Percentiles rank a stretch among this genome's conserved stretches.
These are phyloP conservation scores for Gymnocheta viridis DNA, from an alignment of 2,888 invertebrate genomes.

Conservation along the genomic window DNA sequence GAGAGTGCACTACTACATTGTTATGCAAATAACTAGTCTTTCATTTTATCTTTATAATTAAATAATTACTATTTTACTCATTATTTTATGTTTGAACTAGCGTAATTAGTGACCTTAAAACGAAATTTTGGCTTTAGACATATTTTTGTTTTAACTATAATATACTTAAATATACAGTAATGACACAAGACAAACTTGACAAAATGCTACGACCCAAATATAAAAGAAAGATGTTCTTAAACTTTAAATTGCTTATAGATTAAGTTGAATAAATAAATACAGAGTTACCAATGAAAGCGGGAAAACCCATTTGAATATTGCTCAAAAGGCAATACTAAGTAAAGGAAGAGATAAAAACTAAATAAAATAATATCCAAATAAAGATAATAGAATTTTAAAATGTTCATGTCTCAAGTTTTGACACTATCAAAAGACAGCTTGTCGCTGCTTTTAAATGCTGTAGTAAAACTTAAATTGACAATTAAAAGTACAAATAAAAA, in stretches of 20 bases:
- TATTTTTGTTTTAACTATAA: too few species aligned
- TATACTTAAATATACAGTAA: too few species aligned
- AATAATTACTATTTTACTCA: too few species aligned
- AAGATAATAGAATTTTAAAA: slow-evolving; percentile 57
- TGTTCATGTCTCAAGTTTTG: slow-evolving; percentile 61
- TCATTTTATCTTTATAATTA: too few species aligned
- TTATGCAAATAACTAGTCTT: too few species aligned
- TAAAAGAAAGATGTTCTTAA: slow-evolving; percentile 1
- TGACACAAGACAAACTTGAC: too few species aligned
- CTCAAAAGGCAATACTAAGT: slow-evolving; percentile 41
- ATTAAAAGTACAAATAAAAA: slow-evolving; percentile 55
- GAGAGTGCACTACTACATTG: too few species aligned
- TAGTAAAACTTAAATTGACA: slow-evolving; percentile 63
- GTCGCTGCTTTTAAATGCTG: slow-evolving; percentile 58
- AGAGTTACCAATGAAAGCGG: not conserved
- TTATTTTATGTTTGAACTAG: too few species aligned
- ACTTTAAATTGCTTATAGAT: slow-evolving; percentile 5
- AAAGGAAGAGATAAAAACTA: slow-evolving; percentile 17
- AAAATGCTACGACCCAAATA: not conserved
- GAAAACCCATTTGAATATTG: slow-evolving; percentile 50
- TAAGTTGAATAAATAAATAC: not conserved
- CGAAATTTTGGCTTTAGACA: too few species aligned
- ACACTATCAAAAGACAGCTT: slow-evolving; percentile 67
- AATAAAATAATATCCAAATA: slow-evolving; percentile 27
- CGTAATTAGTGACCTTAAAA: too few species aligned